Evolutionary conservation across 2,797 vertebrate species (phyloP).

Genomic region (Nyctibius grandis): DNA sequence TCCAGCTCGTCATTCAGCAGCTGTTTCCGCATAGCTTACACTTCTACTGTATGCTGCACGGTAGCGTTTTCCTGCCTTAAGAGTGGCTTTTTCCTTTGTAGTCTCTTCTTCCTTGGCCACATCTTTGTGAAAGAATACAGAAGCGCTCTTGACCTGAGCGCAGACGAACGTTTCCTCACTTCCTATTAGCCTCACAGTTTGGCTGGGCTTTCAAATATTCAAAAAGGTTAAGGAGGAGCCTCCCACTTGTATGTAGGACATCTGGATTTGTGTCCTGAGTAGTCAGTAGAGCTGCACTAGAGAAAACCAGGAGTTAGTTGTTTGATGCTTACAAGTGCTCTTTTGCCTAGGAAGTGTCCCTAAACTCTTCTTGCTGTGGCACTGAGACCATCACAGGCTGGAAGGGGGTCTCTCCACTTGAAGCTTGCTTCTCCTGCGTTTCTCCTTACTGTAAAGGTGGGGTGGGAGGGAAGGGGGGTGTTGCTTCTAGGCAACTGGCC

Average conservation of each 20-base stretch:
- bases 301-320: not conserved
- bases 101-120: not conserved
- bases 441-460: not conserved
- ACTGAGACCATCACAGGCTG: not conserved
- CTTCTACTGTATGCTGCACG: rapidly evolving
- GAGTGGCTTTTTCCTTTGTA: not conserved
- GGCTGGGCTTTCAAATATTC: not conserved
- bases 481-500: not conserved
- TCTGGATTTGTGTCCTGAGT: rapidly evolving
- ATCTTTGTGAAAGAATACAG: not conserved
- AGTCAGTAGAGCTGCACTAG: not conserved
- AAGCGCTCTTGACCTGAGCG: not conserved
- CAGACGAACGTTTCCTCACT: not conserved
- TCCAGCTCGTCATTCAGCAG: not conserved
- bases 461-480: too few species aligned
- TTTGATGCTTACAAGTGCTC: not conserved
- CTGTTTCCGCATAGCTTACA: not conserved
- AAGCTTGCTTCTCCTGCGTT: not conserved
- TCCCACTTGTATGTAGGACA: rapidly evolving
- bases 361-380: not conserved
- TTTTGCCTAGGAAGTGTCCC: not conserved
- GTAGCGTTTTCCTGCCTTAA: not conserved
- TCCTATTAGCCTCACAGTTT: not conserved
- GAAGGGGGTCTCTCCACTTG: not conserved
- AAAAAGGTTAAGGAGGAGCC: not conserved